phyloP scores from a whole-genome alignment of 2,888 invertebrate genomes.

The Agriopis aurantiaria region DNA sequence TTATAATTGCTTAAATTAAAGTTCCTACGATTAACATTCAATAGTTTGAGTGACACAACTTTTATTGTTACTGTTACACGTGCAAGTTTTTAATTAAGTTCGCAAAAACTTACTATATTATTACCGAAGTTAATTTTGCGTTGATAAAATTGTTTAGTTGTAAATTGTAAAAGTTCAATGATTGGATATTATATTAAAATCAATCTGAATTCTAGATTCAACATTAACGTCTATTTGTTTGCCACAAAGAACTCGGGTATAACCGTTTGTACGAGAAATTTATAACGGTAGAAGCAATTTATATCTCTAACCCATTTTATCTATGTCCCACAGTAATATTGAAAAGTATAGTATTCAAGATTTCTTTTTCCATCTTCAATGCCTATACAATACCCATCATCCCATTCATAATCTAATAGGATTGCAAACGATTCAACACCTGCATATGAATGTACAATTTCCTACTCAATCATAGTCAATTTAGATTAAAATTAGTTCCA shows the following conservation, averaged over 20 bases:
- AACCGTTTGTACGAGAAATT: background rate
- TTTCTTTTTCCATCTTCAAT: constrained; percentile 23
- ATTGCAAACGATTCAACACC: constrained; percentile 38
- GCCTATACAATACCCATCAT: constrained; percentile 49
- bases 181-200: background rate
- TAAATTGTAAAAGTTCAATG: background rate
- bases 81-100: no score
- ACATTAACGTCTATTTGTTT: background rate
- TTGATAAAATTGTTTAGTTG: background rate
- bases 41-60: no score
- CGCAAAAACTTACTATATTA: no score
- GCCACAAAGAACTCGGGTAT: background rate
- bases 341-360: background rate
- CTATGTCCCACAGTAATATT: background rate
- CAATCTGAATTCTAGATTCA: background rate
- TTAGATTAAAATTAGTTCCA: constrained; percentile 33
- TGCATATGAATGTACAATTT: constrained; percentile 25
- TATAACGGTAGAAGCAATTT: background rate
- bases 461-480: constrained; percentile 34
- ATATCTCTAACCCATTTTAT: background rate
- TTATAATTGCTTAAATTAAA: no score
- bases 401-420: constrained; percentile 43
- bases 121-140: background rate
- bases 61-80: no score
- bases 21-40: no score